phyloP scores from a whole-genome alignment of 2,888 invertebrate genomes.

The Pristionchus fissidentatus region DNA sequence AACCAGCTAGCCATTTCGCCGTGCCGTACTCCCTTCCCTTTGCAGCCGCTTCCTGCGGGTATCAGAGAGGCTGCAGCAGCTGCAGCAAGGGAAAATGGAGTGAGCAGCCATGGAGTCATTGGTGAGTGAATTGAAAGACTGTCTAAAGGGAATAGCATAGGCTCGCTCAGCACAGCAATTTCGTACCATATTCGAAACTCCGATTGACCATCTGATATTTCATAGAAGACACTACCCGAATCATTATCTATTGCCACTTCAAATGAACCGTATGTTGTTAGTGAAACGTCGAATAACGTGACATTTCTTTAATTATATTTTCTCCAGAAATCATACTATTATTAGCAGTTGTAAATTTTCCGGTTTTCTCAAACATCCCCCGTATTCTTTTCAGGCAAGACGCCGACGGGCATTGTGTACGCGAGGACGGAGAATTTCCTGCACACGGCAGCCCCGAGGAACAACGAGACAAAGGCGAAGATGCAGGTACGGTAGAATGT shows the following conservation, averaged over 20 bases:
- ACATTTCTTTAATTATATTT: too few relatives aligned
- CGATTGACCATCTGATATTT: too few relatives aligned
- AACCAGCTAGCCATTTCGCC: too few relatives aligned
- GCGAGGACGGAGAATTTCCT: conserved; percentile 70
- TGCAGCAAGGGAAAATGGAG: conserved; percentile 25
- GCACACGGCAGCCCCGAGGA: conserved; percentile 60
- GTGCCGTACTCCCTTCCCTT: background rate
- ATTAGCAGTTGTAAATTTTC: background rate
- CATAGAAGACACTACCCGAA: too few relatives aligned
- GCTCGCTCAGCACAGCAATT: too few relatives aligned
- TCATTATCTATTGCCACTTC: too few relatives aligned
- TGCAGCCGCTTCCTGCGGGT: background rate
- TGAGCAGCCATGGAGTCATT: conserved; percentile 25
- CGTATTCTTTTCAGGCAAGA: background rate
- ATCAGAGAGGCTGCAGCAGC: conserved; percentile 30
- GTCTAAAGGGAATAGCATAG: too few relatives aligned
- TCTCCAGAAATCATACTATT: too few relatives aligned
- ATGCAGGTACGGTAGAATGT: conserved; percentile 30
- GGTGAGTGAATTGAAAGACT: background rate
- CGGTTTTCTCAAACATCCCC: background rate
- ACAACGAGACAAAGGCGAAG: conserved; percentile 54
- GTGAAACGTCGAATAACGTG: too few relatives aligned
- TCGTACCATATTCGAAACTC: too few relatives aligned
- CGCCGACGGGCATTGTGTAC: conserved; percentile 52
- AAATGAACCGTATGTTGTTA: too few relatives aligned